Base-by-base conservation (phyloP, 2,888 invertebrate species). In the Drosophila infuscata region DNA sequence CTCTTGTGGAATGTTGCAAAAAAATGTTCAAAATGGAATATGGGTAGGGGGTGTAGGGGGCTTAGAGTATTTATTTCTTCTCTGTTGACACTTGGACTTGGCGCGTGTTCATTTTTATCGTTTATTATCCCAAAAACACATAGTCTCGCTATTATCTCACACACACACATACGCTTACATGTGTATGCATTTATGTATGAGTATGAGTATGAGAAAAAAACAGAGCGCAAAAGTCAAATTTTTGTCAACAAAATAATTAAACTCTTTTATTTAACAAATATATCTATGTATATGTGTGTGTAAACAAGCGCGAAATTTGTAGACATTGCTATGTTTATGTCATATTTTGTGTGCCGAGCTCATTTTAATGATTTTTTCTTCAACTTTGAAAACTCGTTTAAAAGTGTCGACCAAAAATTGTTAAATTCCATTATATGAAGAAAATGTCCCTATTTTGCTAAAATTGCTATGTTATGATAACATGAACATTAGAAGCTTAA, bases 231-330 rank as follows among this genome's bases (percentile, higher is more conserved):
- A 86, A 83, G 68, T 67, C 83, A 70, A 88, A 46, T 74, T 74
- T 80, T 82, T 88, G 82, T 83, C 82, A 83, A 88, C 82, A 83
- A 76, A 82, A 88, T 88, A 83, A 83, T 88, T 88, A 76, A 85
- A 85, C 83, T 80, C 86, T 71, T 61, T 71, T 76, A 32, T 4
- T 43, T 46, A 46, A 15, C 25, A 46, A 46, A 46, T 25, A 25
- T 46, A 15, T 46, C 7, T 46, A 46, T 25, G 41, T 29, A 33
- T 43, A 15, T 8, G 3, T 17, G 17, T 38, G 12, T 32, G 38
- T 35, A 11, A 46, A 15, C 15, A 25, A 25, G 25, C 25, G 25
- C 25, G 25, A 46, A 25, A 46, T 46, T 15, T 25, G 25, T 46
- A 15, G 15, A 15, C 46, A 46, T 46, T 46, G 46, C 12, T 56